Evolutionary conservation across 2,888 invertebrate species (phyloP).

Genomic region (Apodemia mormo): DNA sequence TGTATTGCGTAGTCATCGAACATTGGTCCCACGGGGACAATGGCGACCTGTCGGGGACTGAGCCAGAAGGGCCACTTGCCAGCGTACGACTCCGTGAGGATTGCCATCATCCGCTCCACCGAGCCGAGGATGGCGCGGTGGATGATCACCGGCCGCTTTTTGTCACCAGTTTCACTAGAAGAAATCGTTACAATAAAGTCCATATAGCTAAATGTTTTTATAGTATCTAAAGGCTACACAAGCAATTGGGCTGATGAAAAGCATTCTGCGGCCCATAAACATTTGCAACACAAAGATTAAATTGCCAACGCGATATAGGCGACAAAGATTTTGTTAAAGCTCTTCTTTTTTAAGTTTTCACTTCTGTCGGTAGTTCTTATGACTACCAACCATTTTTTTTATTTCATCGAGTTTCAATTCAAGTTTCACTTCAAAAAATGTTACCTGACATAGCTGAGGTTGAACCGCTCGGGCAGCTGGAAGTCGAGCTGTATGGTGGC

Average conservation of each 20-base stretch:
- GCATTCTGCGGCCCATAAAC: too few relatives aligned
- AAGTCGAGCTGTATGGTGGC: conserved; percentile 99
- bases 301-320: too few relatives aligned
- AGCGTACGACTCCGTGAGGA: conserved; percentile 97
- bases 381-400: too few relatives aligned
- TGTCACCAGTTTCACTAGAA: conserved; percentile 90
- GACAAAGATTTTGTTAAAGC: too few relatives aligned
- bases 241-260: too few relatives aligned
- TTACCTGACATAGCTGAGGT: conserved; percentile 84
- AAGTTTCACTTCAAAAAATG: background rate
- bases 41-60: conserved; percentile 94
- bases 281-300: too few relatives aligned
- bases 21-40: conserved; percentile 94
- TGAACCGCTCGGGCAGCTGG: conserved; percentile 96
- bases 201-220: too few relatives aligned
- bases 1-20: conserved; percentile 94
- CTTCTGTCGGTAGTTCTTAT: too few relatives aligned
- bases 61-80: conserved; percentile 99
- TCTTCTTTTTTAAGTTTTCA: too few relatives aligned
- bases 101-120: conserved; percentile 98
- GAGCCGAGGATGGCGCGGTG: conserved; percentile 98
- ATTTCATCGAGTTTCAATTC: too few relatives aligned
- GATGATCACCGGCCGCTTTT: conserved; percentile 97
- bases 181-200: too few relatives aligned
- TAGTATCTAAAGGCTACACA: too few relatives aligned